Evolutionary conservation across 2,113 vertebrate species (phyloP).

Genomic region (Anas platyrhynchos): DNA sequence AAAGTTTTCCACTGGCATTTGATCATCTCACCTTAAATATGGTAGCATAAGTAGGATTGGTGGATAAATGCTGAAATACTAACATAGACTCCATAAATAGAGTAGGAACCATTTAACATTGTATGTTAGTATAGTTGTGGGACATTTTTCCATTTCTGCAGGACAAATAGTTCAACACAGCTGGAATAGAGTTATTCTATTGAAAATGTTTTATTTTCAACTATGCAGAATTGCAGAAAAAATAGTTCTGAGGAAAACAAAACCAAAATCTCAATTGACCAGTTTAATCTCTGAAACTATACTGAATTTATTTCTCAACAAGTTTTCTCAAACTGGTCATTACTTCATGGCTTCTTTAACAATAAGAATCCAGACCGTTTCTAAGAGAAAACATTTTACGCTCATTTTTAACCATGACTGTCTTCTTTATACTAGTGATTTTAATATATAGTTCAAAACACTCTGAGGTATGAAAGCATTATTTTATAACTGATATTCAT

Average conservation of each 20-base stretch:
- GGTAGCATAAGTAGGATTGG: not conserved
- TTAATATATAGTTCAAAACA: not conserved
- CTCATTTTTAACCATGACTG: not conserved
- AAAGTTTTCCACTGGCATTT: not conserved
- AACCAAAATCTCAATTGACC: not conserved
- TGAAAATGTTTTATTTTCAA: not conserved
- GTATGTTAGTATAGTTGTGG: not conserved
- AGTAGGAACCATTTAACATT: not conserved
- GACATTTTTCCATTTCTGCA: not conserved
- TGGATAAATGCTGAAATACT: not conserved
- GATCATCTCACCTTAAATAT: not conserved
- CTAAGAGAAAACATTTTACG: not conserved
- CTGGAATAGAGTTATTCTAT: not conserved
- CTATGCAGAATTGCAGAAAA: not conserved
- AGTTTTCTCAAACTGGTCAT: not conserved
- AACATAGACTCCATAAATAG: not conserved
- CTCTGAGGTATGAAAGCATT: not conserved
- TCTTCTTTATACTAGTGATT: not conserved
- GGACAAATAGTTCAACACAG: not conserved
- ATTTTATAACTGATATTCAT: not conserved
- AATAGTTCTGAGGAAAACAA: not conserved
- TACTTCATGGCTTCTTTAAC: not conserved
- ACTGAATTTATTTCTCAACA: not conserved
- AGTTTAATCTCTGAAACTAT: slow-evolving; percentile 1
- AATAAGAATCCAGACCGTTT: not conserved